phyloP scores from a whole-genome alignment of 2,113 vertebrate species.

The Pachyramphus minor region DNA sequence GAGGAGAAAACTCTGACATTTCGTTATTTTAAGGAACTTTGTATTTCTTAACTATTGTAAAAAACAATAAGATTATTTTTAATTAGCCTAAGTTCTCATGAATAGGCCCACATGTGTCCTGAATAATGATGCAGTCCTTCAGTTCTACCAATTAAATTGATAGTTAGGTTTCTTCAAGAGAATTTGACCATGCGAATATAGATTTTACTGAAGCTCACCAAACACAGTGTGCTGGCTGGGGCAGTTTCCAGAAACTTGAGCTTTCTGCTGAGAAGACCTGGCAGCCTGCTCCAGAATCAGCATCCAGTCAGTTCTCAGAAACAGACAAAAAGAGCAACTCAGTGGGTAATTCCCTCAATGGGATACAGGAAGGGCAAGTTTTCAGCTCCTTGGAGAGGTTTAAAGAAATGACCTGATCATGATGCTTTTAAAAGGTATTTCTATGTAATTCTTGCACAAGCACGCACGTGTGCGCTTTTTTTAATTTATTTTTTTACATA shows the following conservation, averaged over 20 bases:
- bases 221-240: constrained; percentile 50
- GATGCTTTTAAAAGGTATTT: constrained; percentile 9
- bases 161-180: background rate
- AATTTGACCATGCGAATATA: background rate
- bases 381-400: constrained; percentile 45
- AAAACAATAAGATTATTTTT: background rate
- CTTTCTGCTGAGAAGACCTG: constrained; percentile 45
- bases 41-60: background rate
- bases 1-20: background rate
- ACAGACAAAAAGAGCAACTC: constrained; percentile 47
- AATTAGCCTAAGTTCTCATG: background rate
- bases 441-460: background rate
- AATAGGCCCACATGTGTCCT: background rate
- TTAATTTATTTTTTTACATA: background rate
- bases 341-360: constrained; percentile 47
- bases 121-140: background rate
- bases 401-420: constrained; percentile 13
- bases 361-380: constrained; percentile 47
- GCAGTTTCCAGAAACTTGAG: constrained; percentile 53
- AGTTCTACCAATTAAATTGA: background rate
- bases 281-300: constrained; percentile 12
- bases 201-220: constrained; percentile 15
- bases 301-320: constrained; percentile 33
- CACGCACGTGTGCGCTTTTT: background rate
- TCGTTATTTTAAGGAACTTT: background rate